Conservation (phyloP, 1,140 invertebrate genomes). For the Brachionus sp. region DNA sequence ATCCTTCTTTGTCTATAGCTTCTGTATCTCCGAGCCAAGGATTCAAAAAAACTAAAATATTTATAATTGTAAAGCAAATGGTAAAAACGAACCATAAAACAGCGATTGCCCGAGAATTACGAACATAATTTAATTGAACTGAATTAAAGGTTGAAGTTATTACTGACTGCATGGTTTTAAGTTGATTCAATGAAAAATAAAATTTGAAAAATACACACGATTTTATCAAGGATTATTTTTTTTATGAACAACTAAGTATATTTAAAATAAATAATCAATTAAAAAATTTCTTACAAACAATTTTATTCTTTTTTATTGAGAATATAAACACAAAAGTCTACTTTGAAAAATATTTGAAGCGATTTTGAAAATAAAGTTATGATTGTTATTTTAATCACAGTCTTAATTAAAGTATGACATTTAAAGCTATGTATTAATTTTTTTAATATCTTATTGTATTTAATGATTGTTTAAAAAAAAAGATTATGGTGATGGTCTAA, state of each 20-base stretch:
- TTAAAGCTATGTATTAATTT: not conserved
- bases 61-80: conserved; percentile 92
- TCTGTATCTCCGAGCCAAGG: conserved; percentile 79
- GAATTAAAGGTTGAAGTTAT: conserved; percentile 19
- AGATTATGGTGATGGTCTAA: not conserved
- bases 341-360: no score
- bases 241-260: not conserved
- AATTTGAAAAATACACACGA: not conserved
- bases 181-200: not conserved
- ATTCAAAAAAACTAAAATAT: conserved; percentile 88
- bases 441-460: not conserved
- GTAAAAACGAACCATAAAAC: conserved; percentile 75
- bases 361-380: not conserved
- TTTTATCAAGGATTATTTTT: not conserved
- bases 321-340: no score
- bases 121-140: conserved; percentile 26
- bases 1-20: conserved; percentile 71
- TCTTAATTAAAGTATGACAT: not conserved
- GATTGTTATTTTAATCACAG: conserved; percentile 2
- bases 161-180: not conserved
- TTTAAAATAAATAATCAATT: not conserved
- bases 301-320: not conserved
- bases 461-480: not conserved
- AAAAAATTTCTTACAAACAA: not conserved
- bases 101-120: conserved; percentile 21